Evolutionary conservation across 2,113 vertebrate genomes (phyloP).

Genomic region (Prionailurus bengalensis): DNA sequence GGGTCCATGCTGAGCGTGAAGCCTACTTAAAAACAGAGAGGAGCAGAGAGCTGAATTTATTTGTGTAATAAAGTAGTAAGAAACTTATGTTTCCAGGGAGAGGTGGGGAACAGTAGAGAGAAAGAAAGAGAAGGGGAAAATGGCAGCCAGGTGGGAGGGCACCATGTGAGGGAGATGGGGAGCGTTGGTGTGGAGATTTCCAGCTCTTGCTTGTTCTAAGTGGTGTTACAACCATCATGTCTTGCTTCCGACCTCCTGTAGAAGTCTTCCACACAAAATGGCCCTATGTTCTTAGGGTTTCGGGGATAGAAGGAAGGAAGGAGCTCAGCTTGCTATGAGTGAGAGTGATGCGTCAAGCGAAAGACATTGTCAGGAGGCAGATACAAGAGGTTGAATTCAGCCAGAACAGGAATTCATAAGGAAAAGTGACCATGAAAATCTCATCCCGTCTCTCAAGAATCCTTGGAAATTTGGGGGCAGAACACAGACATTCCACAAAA

Average conservation of each 20-base stretch:
- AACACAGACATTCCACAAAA: not conserved
- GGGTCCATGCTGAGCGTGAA: too few relatives aligned
- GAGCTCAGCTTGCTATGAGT: not conserved
- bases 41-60: not conserved
- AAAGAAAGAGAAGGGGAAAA: not conserved
- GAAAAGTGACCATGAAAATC: not conserved
- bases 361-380: not conserved
- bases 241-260: not conserved
- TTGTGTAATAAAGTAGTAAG: not conserved
- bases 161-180: not conserved
- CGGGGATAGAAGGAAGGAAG: not conserved
- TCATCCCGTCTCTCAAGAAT: not conserved
- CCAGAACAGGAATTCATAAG: not conserved
- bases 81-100: not conserved
- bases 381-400: not conserved
- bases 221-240: fast-evolving
- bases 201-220: not conserved
- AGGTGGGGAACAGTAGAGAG: not conserved
- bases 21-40: too few relatives aligned
- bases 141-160: not conserved
- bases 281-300: not conserved
- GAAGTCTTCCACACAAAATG: not conserved
- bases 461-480: not conserved
- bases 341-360: not conserved
- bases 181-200: not conserved